Base-by-base conservation (phyloP, 2,888 invertebrate species). In the Eudemis profundana region DNA sequence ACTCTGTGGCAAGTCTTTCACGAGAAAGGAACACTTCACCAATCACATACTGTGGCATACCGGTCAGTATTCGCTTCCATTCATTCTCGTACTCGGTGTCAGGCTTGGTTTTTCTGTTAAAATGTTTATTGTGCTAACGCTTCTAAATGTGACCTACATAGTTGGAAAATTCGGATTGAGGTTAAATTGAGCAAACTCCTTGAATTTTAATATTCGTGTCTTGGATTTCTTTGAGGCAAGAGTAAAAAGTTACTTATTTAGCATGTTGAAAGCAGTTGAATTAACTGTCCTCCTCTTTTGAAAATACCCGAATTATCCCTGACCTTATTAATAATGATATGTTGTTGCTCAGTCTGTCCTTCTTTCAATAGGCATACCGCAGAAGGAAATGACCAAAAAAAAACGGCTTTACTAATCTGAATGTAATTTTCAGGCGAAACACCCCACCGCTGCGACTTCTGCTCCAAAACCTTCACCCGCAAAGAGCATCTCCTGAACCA, bases 41-140 rank as follows among this genome's bases (percentile, higher is more conserved):
- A 96, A 96, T 93, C 96, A 97, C 92, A 96, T 97, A 86, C 93
- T 97, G 94, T 96, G 96, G 96, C 96, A 97, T 86, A 96, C 96
- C 79, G 95, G 94, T 94, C 84, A 91, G 90, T 92, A 92, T 84
- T 62, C 67, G 78, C 67, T 83, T 83, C 74, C 61, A 73, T 77
- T 76, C 42, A 57, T 44, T 42, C 21, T 8, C 44, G 36, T 23
- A 69, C 40, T 66, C 68, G 76, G 81, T 78, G 81, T 70, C 78
- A 83, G 83, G 85, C 86, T 87, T 86, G 85, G 84, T 73, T 76
- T 76, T 77, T 73, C 64, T 29, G 54, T 10, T 15, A 10, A 21
- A 27, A n/a, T 36, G 4, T 38, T 21, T 10, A 56, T 5, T 56
- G 12, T 47, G 21, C 17, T 2, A 42, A 42, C 19, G 44, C 17